Conservation (phyloP, 2,113 vertebrate genomes). For the Melanotaenia duboulayi region DNA sequence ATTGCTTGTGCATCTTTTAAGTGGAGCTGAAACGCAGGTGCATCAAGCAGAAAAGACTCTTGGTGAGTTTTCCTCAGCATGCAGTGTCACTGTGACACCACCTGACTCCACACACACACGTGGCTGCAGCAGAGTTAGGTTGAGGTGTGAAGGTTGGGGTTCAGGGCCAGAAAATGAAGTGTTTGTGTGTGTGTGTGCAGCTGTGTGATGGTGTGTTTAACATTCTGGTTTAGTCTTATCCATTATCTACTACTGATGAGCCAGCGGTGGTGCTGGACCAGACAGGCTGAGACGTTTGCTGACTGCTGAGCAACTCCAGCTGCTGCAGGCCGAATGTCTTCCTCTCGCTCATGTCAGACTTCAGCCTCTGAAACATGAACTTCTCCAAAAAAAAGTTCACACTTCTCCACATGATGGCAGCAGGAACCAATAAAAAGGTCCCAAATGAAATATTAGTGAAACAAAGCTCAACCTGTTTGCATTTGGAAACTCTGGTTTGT, state of each 20-base stretch:
- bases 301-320: constrained; percentile 17
- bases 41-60: not conserved
- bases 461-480: too few species aligned
- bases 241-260: constrained; percentile 23
- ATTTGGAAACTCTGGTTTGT: too few species aligned
- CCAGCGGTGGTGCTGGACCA: constrained; percentile 1
- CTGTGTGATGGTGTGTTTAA: not conserved
- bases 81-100: constrained; percentile 16
- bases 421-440: too few species aligned
- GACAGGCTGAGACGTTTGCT: not conserved
- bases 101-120: too few species aligned
- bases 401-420: too few species aligned
- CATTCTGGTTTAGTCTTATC: constrained; percentile 19
- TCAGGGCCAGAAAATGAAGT: not conserved
- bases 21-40: too few species aligned
- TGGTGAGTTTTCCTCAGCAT: constrained; percentile 12
- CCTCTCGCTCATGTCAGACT: not conserved
- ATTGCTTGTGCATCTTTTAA: too few species aligned
- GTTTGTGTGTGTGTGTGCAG: not conserved
- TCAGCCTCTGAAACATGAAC: too few species aligned
- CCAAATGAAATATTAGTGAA: too few species aligned
- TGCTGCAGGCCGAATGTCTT: not conserved
- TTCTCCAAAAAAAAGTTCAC: too few species aligned
- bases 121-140: not conserved
- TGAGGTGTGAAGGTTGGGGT: not conserved